These are phyloP conservation scores for Diadegma fenestrale DNA, from an alignment of 2,888 invertebrate species.

Conservation along the genomic window DNA sequence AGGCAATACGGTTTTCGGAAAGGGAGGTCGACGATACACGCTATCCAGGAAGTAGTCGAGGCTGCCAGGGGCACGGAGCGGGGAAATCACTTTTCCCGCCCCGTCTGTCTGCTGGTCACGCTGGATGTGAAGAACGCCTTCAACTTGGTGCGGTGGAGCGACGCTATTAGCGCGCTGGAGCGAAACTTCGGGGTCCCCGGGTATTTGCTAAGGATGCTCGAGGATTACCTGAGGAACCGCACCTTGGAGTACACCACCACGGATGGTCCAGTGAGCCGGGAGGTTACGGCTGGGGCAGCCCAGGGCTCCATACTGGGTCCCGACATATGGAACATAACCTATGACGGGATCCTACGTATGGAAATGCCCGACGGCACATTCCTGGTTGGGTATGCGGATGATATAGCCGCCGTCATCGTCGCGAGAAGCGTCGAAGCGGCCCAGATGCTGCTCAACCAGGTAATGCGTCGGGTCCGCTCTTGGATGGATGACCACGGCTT, in stretches of 20 bases:
- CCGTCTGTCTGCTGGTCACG: slow-evolving; percentile 26
- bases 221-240: slow-evolving; percentile 42
- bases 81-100: too few species aligned
- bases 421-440: too few species aligned
- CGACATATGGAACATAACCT: too few species aligned
- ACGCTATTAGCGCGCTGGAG: not conserved
- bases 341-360: too few species aligned
- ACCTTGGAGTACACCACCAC: slow-evolving; percentile 39
- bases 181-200: not conserved
- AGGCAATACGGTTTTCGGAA: too few species aligned
- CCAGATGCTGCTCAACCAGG: not conserved
- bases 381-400: too few species aligned
- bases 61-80: too few species aligned
- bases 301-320: too few species aligned
- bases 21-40: too few species aligned
- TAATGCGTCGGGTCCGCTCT: slow-evolving; percentile 9
- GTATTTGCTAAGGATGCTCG: not conserved
- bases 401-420: too few species aligned
- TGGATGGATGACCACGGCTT: not conserved
- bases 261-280: slow-evolving; percentile 25
- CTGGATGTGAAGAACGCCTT: not conserved
- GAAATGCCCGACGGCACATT: too few species aligned
- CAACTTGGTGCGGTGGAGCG: not conserved
- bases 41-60: too few species aligned
- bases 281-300: slow-evolving; percentile 59